Evolutionary conservation across 2,888 invertebrate genomes (phyloP).

Genomic region (Galerucella pusilla): DNA sequence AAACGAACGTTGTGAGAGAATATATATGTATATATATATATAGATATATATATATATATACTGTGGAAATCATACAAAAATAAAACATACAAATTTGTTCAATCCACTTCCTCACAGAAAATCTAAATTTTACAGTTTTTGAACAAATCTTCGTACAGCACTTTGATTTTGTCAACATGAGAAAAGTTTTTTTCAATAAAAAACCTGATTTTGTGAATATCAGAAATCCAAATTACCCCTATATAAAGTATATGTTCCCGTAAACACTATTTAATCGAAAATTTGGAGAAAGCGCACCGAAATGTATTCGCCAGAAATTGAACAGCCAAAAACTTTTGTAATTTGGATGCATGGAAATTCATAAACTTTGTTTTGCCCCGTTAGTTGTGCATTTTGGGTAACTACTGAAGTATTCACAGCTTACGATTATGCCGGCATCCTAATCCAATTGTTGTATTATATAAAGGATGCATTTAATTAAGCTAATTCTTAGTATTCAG

Average conservation of each 20-base stretch:
- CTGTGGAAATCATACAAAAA: no score
- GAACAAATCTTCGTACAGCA: no score
- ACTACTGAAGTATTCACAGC: neutral
- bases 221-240: neutral
- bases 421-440: neutral
- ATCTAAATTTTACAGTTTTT: no score
- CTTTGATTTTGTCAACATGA: no score
- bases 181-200: no score
- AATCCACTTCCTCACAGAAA: no score
- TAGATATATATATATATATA: no score
- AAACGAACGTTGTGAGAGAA: no score
- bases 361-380: neutral
- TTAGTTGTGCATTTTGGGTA: neutral
- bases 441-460: neutral
- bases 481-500: neutral
- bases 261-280: neutral
- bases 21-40: no score
- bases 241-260: neutral
- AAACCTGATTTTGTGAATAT: no score
- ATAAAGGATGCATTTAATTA: neutral
- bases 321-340: neutral
- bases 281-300: neutral
- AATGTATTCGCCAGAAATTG: neutral
- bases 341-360: slow-evolving; percentile 1
- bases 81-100: no score